Evolutionary conservation across 1,140 invertebrate genomes (phyloP), one percentile per base, ranked within the genome.

Genomic region (Drosophila bocqueti): DNA sequence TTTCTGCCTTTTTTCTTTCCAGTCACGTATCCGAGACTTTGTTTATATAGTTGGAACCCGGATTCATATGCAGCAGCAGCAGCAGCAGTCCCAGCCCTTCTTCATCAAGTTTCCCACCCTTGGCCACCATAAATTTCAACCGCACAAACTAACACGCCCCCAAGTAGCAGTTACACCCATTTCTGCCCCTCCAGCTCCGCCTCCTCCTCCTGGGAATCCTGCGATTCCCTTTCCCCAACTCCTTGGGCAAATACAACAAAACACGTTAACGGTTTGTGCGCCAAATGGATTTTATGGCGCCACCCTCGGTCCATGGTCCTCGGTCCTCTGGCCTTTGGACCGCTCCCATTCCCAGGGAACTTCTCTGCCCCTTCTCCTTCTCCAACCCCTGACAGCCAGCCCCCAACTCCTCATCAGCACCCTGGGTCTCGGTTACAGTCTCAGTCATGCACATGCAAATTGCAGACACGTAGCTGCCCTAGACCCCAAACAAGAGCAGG

Each of bases 251-350:
- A 73, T 57, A 57, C 55, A 73, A 74, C 68, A 74, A 61, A 54
- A 81, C 77, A 83, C 78, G 74, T 87, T 89, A 89, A 87, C 69
- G 82, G 77, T 57, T 65, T 81, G 66, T 81, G 85, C 81, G 78
- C 84, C 84, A 87, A 87, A 87, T 87, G 84, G 77, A 38, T 87
- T 87, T 89, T 87, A 87, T 84, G 81, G 81, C 81, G 75, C 65
- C 71, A 73, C 74, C 72, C 49, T 49, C 38, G 11, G 18, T 26
- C 45, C 45, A 16, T 15, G 58, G 29, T 24, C 5, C 29, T 50
- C 26, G 43, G 29, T 24, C 9, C 29, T 62, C 46, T 36, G 66
- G 26, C 66, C 66, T 45, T 54, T 43, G 66, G 66, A 36, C 62
- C 49, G 58, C 40, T 43, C 63, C 58, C 40, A 26, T 36, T 43